phyloP scores from a whole-genome alignment of 2,113 vertebrate genomes.

The Aegotheles bennettii region DNA sequence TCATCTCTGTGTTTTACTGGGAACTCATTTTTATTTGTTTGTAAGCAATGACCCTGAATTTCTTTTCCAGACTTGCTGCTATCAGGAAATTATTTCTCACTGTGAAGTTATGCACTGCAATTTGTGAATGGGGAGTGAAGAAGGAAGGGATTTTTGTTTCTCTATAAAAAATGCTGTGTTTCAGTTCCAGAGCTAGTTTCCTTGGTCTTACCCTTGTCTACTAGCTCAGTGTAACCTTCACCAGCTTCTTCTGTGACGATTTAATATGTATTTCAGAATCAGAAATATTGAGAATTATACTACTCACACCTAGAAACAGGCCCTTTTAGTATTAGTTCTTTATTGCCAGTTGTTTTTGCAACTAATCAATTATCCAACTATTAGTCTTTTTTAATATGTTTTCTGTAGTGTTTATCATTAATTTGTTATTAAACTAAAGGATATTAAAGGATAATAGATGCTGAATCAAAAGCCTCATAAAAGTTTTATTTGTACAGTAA shows the following conservation, averaged over 20 bases:
- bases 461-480: background rate
- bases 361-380: background rate
- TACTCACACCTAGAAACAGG: background rate
- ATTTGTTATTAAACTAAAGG: background rate
- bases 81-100: background rate
- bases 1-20: background rate
- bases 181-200: background rate
- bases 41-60: background rate
- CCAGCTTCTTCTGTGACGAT: accelerated
- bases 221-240: background rate
- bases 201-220: background rate
- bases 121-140: background rate
- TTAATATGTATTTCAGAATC: background rate
- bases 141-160: background rate
- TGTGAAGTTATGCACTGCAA: background rate
- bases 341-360: background rate
- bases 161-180: background rate
- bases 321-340: background rate
- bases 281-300: background rate
- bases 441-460: background rate
- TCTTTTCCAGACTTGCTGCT: background rate
- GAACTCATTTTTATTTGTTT: background rate
- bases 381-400: background rate
- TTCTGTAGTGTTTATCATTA: background rate
- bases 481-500: background rate